A percentile compares a stretch with the other conserved stretches of the same genome.
Conservation (phyloP, 2,888 invertebrate species). For the Bombyx huttoni region DNA sequence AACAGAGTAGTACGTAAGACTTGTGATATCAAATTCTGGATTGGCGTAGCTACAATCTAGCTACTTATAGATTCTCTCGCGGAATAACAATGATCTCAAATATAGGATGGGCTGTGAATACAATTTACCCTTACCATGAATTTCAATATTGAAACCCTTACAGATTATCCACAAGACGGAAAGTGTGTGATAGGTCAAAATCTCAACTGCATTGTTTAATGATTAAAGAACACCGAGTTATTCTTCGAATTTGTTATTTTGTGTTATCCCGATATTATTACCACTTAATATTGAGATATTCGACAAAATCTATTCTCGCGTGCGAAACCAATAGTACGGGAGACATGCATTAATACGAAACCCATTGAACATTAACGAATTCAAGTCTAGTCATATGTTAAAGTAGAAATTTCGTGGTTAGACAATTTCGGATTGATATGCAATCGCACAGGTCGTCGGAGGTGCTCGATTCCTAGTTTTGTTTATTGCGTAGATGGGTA, state of each 20-base stretch:
- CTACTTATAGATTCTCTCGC: not conserved
- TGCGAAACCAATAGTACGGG: not conserved
- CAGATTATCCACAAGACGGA: too few relatives aligned
- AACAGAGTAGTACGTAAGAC: not conserved
- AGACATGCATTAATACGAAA: not conserved
- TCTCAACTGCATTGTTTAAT: too few relatives aligned
- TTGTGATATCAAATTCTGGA: not conserved
- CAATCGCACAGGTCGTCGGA: not conserved
- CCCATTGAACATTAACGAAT: not conserved
- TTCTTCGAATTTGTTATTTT: too few relatives aligned
- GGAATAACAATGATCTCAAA: conserved; percentile 1
- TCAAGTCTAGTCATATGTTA: not conserved
- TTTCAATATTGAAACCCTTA: not conserved
- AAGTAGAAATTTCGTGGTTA: not conserved
- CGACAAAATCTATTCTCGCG: too few relatives aligned
- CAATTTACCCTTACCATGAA: not conserved
- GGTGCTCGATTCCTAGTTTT: too few relatives aligned
- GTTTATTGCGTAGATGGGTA: too few relatives aligned
- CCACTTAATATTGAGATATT: too few relatives aligned
- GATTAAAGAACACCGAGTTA: too few relatives aligned
- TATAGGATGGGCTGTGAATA: not conserved
- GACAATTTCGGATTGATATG: not conserved
- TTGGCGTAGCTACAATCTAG: not conserved
- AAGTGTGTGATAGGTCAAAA: too few relatives aligned
- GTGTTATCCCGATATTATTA: too few relatives aligned